Percentiles rank a stretch among this genome's conserved stretches.
Conservation (phyloP, 1,140 invertebrate genomes). For the Oppia nitens region DNA sequence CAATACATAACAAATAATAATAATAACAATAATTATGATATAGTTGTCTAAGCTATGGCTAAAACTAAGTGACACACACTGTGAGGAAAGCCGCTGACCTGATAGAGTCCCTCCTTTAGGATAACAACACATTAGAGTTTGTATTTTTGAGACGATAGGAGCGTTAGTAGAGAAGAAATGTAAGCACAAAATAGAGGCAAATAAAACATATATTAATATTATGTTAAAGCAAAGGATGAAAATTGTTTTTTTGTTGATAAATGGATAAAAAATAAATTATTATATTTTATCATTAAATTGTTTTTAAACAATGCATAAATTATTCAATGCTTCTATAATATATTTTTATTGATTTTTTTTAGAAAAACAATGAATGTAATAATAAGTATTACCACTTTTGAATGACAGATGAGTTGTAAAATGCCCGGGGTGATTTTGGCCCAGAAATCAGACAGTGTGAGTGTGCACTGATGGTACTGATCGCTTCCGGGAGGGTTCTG, state of each 20-base stretch:
- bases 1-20: no score
- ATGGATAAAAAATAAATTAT: neutral
- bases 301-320: neutral
- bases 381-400: constrained; percentile 55
- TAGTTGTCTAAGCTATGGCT: no score
- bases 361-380: neutral
- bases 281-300: neutral
- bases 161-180: neutral
- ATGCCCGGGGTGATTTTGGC: constrained; percentile 88
- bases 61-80: no score
- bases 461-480: constrained; percentile 29
- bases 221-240: neutral
- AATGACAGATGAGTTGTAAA: constrained; percentile 76
- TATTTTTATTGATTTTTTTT: no score
- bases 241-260: neutral
- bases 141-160: neutral
- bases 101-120: constrained; percentile 10
- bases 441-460: constrained; percentile 84
- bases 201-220: no score
- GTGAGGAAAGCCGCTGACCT: no score
- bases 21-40: no score
- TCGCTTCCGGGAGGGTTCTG: constrained; percentile 38
- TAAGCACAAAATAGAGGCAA: no score
- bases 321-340: no score
- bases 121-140: neutral